A percentile compares a stretch with the other conserved stretches of the same genome.
Conservation (phyloP, 2,888 invertebrate species). For the Euzetes globulus region DNA sequence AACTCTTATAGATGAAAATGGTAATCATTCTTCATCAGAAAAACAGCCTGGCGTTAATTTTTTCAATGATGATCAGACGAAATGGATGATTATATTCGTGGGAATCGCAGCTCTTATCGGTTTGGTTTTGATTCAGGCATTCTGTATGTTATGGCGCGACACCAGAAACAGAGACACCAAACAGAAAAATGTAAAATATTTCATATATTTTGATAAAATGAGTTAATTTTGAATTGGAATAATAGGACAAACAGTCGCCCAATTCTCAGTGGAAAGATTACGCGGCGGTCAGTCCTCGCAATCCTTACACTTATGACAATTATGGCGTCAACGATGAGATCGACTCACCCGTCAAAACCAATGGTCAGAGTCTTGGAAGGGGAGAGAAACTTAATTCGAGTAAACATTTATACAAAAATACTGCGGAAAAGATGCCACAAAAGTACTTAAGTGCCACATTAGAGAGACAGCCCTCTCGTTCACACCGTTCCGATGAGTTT, state of each 20-base stretch:
- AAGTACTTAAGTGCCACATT: slow-evolving; percentile 32
- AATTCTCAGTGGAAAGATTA: slow-evolving; percentile 85
- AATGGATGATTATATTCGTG: slow-evolving; percentile 72
- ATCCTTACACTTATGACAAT: slow-evolving; percentile 82
- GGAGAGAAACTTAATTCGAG: slow-evolving; percentile 39
- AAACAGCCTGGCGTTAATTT: background rate
- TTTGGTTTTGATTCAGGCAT: slow-evolving; percentile 72
- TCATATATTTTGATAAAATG: background rate
- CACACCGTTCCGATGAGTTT: background rate
- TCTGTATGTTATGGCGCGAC: slow-evolving; percentile 47
- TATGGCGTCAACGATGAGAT: slow-evolving; percentile 52
- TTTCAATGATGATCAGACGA: slow-evolving; percentile 49
- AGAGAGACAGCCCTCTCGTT: slow-evolving; percentile 24
- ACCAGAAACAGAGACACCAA: background rate
- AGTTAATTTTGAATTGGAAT: slow-evolving; percentile 34
- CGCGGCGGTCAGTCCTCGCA: slow-evolving; percentile 56
- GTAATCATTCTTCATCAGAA: background rate
- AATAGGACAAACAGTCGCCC: slow-evolving; percentile 71
- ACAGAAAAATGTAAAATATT: background rate
- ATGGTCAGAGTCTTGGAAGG: slow-evolving; percentile 37
- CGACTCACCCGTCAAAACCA: slow-evolving; percentile 31
- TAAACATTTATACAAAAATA: slow-evolving; percentile 32
- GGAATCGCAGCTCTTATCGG: slow-evolving; percentile 70
- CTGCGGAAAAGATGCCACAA: slow-evolving; percentile 3
- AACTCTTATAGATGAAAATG: background rate